Conservation (phyloP, 1,140 invertebrate genomes). For the Odontomachus brunneus region DNA sequence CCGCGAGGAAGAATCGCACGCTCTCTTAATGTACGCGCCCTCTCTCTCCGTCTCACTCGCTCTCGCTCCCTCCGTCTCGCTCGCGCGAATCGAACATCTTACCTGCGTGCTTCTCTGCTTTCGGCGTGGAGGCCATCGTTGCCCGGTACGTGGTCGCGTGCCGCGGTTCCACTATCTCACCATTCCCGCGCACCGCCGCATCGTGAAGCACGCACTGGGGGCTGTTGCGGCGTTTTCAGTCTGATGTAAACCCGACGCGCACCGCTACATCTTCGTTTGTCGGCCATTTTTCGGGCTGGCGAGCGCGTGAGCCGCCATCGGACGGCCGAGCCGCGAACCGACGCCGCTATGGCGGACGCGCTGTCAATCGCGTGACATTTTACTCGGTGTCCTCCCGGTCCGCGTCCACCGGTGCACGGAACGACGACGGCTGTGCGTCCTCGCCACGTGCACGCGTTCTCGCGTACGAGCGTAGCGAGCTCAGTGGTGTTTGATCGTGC, state of each 20-base stretch:
- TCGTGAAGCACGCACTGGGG: slow-evolving; percentile 77
- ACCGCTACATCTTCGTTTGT: slow-evolving; percentile 84
- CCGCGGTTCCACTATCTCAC: slow-evolving; percentile 77
- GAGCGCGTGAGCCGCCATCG: slow-evolving; percentile 71
- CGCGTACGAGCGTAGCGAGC: too few species aligned
- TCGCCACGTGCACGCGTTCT: neutral
- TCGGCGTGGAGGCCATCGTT: slow-evolving; percentile 83
- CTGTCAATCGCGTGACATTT: slow-evolving; percentile 71
- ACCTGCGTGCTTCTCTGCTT: slow-evolving; percentile 83
- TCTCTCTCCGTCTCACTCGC: neutral
- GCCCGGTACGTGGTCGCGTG: slow-evolving; percentile 64
- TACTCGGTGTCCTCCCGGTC: neutral
- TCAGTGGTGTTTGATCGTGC: too few species aligned
- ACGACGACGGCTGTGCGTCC: neutral
- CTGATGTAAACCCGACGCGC: slow-evolving; percentile 83
- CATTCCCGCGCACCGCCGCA: slow-evolving; percentile 78
- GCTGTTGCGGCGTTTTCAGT: slow-evolving; percentile 79
- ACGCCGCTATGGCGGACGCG: slow-evolving; percentile 65
- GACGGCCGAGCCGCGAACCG: slow-evolving; percentile 47
- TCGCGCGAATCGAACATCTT: slow-evolving; percentile 61
- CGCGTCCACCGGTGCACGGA: neutral
- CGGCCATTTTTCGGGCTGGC: slow-evolving; percentile 80
- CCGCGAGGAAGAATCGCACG: slow-evolving; percentile 3
- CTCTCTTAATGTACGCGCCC: neutral
- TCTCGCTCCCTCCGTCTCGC: neutral